phyloP scores from a whole-genome alignment of 2,113 vertebrate genomes.

The Symphodus melops region DNA sequence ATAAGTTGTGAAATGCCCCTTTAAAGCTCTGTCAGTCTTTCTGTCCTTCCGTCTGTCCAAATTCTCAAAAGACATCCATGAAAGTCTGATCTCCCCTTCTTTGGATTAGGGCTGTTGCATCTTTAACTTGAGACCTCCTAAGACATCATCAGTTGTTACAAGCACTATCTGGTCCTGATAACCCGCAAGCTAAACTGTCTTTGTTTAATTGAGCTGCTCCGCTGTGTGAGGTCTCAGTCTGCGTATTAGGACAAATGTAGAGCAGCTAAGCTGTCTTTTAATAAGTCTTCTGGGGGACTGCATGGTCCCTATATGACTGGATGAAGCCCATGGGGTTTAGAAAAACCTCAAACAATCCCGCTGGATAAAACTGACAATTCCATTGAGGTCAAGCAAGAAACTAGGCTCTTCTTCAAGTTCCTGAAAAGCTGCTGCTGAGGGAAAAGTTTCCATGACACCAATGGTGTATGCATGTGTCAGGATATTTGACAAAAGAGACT shows the following conservation, averaged over 20 bases:
- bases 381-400: neutral
- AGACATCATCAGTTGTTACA: conserved; percentile 20
- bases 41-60: neutral
- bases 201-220: conserved; percentile 33
- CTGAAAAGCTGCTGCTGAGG: neutral
- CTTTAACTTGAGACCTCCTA: conserved; percentile 4
- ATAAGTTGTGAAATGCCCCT: neutral
- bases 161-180: conserved; percentile 7
- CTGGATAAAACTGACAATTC: neutral
- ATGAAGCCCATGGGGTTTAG: neutral
- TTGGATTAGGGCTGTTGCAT: conserved; percentile 14
- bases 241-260: conserved; percentile 33
- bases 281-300: neutral
- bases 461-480: no score
- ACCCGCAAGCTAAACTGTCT: conserved; percentile 10
- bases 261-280: conserved; percentile 12
- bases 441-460: neutral
- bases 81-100: conserved; percentile 11
- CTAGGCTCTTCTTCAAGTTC: neutral
- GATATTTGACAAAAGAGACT: neutral
- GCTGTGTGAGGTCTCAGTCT: conserved; percentile 15
- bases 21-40: neutral
- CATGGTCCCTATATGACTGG: conserved; percentile 1
- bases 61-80: neutral
- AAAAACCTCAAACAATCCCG: conserved; percentile 1